Evolutionary conservation across 2,888 invertebrate species (phyloP), one percentile per base, ranked within the genome.

Genomic region (Papilio gigon): DNA sequence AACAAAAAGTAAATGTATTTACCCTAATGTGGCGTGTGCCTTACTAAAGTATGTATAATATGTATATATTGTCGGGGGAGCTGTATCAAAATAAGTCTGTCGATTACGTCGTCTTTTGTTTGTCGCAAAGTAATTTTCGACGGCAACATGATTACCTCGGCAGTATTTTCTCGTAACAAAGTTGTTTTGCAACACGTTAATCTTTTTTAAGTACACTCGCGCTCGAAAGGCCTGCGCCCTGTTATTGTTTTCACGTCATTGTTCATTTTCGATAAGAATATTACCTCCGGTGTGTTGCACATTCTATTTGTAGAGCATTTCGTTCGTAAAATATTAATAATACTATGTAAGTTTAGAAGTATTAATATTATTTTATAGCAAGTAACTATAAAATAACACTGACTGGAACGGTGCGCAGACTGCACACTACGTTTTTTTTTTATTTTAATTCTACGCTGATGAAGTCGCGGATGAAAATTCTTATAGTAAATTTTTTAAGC

Each of bases 21-120:
- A n/a, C n/a, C n/a, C n/a, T n/a, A 40, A 40, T 4, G 14, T 42
- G 42, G 17, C 42, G 42, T 42, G 42, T 17, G n/a, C n/a, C 2
- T 35, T 5, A 40, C 17, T 9, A 17, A 17, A 42, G 11, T n/a
- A 17, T 42, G 17, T 42, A 42, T 17, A 17, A 37, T 3, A 37
- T n/a, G n/a, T n/a, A 37, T 14, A 37, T 14, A 44, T 44, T 2
- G 44, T 22, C 20, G 22, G 20, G 4, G 44, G 11, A 20, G 44
- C 20, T 9, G 14, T 50, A 50, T 50, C 50, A 50, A 25, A 25
- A 50, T 50, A 25, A 25, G 50, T 50, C 50, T 50, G 25, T 25
- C 50, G 50, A 50, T 50, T 25, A 50, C 50, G 50, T 50, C 25
- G 50, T 50, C 50, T 50, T 25, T 50, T 50, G 50, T 50, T 50